Evolutionary conservation across 1,140 invertebrate species (phyloP).

Genomic region (Sitobion miscanthi): DNA sequence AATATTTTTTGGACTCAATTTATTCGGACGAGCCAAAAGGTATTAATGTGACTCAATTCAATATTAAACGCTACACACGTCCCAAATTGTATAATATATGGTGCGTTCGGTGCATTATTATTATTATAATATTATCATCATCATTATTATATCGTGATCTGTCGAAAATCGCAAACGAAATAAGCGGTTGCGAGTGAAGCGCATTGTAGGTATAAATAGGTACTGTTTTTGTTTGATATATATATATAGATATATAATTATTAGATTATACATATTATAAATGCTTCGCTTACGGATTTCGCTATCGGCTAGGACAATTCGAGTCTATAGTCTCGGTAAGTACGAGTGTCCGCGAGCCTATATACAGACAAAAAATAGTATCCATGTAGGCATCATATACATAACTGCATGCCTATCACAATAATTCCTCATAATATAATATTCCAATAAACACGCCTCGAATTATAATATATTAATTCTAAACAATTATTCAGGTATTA

Average conservation of each 20-base stretch:
- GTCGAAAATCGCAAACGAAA: neutral
- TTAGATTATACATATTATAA: conserved; percentile 11
- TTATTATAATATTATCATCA: neutral
- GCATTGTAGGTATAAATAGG: conserved; percentile 11
- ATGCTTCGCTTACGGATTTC: conserved; percentile 59
- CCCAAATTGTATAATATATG: neutral
- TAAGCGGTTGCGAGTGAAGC: conserved; percentile 52
- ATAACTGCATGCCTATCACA: neutral
- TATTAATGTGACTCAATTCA: neutral
- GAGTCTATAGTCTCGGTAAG: conserved; percentile 61
- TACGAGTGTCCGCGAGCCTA: conserved; percentile 61
- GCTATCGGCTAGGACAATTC: conserved; percentile 60
- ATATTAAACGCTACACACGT: neutral
- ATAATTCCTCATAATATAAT: neutral
- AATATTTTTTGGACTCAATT: neutral
- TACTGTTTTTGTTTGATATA: neutral
- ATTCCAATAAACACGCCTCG: neutral
- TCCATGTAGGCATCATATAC: neutral
- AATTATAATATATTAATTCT: neutral
- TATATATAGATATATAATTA: neutral
- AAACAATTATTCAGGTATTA: neutral
- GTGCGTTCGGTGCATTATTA: neutral
- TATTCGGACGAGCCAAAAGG: neutral
- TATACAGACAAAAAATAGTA: conserved; percentile 58
- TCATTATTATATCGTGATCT: neutral